phyloP scores from a whole-genome alignment of 2,113 vertebrate genomes.

The Bufo bufo region DNA sequence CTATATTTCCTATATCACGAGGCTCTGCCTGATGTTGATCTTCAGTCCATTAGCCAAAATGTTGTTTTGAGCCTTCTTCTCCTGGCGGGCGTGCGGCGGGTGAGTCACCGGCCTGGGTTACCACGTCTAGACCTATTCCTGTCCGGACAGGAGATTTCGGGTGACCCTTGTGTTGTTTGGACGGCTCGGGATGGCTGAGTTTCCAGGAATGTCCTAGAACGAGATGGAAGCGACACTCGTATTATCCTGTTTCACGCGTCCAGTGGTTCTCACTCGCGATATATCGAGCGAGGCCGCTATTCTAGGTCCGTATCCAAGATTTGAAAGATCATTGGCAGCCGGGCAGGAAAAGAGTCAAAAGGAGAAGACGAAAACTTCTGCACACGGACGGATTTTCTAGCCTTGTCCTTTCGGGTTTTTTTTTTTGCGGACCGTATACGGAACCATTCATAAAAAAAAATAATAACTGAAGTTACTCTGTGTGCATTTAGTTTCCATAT shows the following conservation, averaged over 20 bases:
- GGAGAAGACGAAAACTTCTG: not conserved
- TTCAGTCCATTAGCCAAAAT: not conserved
- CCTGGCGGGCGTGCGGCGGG: not conserved
- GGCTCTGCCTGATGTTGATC: not conserved
- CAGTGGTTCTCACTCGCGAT: not conserved
- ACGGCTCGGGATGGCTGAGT: not conserved
- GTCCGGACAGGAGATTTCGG: conserved; percentile 11
- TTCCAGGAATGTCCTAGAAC: conserved; percentile 14
- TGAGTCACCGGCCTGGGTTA: conserved; percentile 10
- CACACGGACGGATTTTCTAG: too few relatives aligned
- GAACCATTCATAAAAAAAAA: too few relatives aligned
- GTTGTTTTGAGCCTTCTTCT: not conserved
- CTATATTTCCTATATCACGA: not conserved
- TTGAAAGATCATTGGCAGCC: not conserved
- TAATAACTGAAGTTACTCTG: too few relatives aligned
- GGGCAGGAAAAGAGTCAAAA: not conserved
- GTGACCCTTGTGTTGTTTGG: not conserved
- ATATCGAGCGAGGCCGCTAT: not conserved
- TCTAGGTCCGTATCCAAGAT: not conserved
- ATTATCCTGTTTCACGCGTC: not conserved
- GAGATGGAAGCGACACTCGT: not conserved
- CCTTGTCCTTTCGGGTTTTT: too few relatives aligned
- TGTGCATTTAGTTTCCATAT: too few relatives aligned
- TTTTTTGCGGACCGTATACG: too few relatives aligned
- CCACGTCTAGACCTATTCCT: conserved; percentile 40